A percentile compares a stretch with the other conserved stretches of the same genome.
Evolutionary conservation across 2,113 vertebrate species (phyloP).

Genomic region (Struthio camelus): DNA sequence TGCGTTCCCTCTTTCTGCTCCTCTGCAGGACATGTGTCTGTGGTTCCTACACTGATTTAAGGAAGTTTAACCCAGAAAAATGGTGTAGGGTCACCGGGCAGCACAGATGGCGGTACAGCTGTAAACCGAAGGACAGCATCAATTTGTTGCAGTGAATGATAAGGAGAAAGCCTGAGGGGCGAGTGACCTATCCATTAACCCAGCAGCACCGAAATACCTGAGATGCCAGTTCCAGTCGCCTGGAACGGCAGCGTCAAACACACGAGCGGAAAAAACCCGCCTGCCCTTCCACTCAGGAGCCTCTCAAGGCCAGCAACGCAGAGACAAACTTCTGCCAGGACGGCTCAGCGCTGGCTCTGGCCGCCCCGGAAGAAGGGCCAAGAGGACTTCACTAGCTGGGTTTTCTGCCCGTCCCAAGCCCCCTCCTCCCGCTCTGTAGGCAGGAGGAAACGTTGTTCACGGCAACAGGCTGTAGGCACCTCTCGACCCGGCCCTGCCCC

Average conservation of each 20-base stretch:
- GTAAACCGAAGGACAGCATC: background rate
- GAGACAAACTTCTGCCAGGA: background rate
- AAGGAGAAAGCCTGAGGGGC: background rate
- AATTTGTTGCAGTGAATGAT: rapidly evolving
- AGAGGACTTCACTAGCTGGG: too few species aligned
- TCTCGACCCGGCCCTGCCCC: too few species aligned
- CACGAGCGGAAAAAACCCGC: background rate
- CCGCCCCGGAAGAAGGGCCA: background rate
- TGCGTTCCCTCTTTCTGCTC: background rate
- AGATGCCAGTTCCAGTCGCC: background rate
- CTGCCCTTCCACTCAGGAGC: background rate
- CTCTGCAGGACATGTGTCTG: background rate
- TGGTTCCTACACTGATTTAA: background rate
- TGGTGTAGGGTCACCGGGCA: rapidly evolving
- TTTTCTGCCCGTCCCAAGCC: background rate
- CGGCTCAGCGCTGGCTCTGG: rapidly evolving
- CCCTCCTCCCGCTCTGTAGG: background rate
- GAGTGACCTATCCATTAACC: background rate
- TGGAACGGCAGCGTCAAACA: background rate
- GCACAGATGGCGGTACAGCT: rapidly evolving
- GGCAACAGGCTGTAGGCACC: too few species aligned
- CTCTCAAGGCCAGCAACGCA: background rate
- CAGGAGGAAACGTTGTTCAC: background rate
- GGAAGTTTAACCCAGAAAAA: background rate
- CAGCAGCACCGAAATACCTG: background rate